Percentiles rank a stretch among this genome's conserved stretches.
Conservation (phyloP, 2,113 vertebrate species). For the Hydropotes inermis region DNA sequence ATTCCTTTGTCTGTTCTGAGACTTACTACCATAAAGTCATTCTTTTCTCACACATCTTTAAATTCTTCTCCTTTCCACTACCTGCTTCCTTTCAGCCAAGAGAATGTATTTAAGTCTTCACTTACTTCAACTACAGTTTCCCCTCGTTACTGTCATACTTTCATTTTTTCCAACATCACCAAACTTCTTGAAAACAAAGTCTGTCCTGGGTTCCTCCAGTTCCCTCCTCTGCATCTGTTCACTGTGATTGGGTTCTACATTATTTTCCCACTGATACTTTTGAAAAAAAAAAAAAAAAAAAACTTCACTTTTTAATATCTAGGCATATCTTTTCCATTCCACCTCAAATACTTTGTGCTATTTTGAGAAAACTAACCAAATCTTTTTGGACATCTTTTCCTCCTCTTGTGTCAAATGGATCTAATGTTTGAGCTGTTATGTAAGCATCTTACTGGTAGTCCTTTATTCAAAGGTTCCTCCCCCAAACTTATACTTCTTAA, state of each 20-base stretch:
- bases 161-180: not conserved
- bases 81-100: not conserved
- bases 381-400: not conserved
- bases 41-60: slow-evolving; percentile 16
- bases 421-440: not conserved
- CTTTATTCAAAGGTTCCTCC: not conserved
- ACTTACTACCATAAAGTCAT: not conserved
- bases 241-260: not conserved
- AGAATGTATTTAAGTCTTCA: not conserved
- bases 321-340: not conserved
- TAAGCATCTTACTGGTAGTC: not conserved
- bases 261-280: not conserved
- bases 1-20: slow-evolving; percentile 32
- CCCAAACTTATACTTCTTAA: slow-evolving; percentile 5
- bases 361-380: slow-evolving; percentile 10
- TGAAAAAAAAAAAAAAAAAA: no score
- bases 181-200: not conserved
- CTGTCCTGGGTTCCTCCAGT: not conserved
- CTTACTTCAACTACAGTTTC: not conserved
- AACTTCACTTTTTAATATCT: not conserved
- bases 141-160: not conserved
- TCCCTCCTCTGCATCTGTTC: not conserved
- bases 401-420: not conserved
- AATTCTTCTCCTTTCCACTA: not conserved
- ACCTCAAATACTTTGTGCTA: not conserved